Base-by-base conservation (phyloP, 2,113 vertebrate species). In the Megaceryle torquata region DNA sequence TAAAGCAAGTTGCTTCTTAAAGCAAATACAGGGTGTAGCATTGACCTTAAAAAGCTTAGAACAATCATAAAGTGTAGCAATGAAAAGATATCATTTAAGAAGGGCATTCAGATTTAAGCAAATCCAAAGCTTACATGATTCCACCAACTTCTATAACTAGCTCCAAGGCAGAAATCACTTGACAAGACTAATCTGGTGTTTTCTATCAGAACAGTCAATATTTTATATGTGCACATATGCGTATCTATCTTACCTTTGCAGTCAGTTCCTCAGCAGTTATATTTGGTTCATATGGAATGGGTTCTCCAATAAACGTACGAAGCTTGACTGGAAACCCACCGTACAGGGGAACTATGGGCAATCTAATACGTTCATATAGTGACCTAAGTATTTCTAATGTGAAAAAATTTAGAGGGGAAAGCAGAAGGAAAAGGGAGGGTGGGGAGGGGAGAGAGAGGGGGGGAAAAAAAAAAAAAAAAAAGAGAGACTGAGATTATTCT, bases 301-400 rank as follows among this genome's bases (percentile, higher is more conserved):
- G 99, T 86, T 99, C 98, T 64, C 99, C 99, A 37, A 99, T 97
- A 93, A 98, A 99, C 2, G 99, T 99, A 33, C 98, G 98, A 41
- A 99, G 98, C 94, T 99, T 99, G 67, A 99, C 99, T 37, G 99
- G 99, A 97, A 99, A 99, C 26, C 99, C 99, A 48, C 99, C 99
- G 4, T 99, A 99, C 44, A 99, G n/a, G 12, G 99, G 99, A 83
- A 98, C 99, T 53, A 98, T 2, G 3, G 99, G 99, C 78, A 98
- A 95, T 35, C 98, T 98, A 92, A 98, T 98, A 41, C 97, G 97
- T 90, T 99, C 99, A 93, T 99, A 99, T 17, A 99, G 9, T 95
- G 98, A 98, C 65, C 98, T 98, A 93, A 98, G 97, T 48, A 99
- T 93, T 74, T 97, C 99, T 99, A 86, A 93, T 59, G 70, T 61